Evolutionary conservation across 2,888 invertebrate genomes (phyloP), one percentile per base, ranked within the genome.

Genomic region (Limnephilus lunatus): DNA sequence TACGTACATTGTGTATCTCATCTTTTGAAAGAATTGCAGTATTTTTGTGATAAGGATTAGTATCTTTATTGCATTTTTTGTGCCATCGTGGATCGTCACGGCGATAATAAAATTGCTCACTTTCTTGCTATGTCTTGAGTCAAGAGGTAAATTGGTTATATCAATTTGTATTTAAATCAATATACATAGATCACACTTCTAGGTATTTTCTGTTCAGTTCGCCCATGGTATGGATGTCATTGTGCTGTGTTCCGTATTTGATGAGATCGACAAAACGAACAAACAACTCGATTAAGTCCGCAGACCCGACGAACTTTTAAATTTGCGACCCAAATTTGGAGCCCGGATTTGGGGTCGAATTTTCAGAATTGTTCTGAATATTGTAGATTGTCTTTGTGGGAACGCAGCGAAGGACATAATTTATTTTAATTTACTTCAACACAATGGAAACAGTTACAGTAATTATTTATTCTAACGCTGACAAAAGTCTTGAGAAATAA

Each of bases 241-340:
- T 31, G 82, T 15, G 53, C 25, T 82, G 82, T 82, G 30, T 14
- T 15, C 82, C 31, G 82, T 82, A 82, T 82, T 82, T 82, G 82
- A 82, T 82, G 82, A 32, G 82, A 82, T 82, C 30, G 82, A 82
- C 82, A 32, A 82, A 82, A 82, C 30, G 82, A 82, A 82, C 82
- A 82, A 82, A 82, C 82, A 82, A 82, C 30, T 82, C 82, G 82
- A 82, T 82, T 82, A 82, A 82, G 82, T 82, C 82, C 82, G 82
- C 82, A 82, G 31, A 82, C 82, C 82, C 82, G 12, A 30, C 30
- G 14, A 82, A 82, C 82, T 82, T 82, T 82, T 82, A 82, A 82
- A 82, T 82, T 82, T 82, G 82, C 15, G 82, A 82, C 82, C 82
- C 31, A 32, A 25, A 82, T 82, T 31, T 82, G 82, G 82, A 82